Evolutionary conservation across 2,888 invertebrate genomes (phyloP).

Genomic region (Drosophila falleni): DNA sequence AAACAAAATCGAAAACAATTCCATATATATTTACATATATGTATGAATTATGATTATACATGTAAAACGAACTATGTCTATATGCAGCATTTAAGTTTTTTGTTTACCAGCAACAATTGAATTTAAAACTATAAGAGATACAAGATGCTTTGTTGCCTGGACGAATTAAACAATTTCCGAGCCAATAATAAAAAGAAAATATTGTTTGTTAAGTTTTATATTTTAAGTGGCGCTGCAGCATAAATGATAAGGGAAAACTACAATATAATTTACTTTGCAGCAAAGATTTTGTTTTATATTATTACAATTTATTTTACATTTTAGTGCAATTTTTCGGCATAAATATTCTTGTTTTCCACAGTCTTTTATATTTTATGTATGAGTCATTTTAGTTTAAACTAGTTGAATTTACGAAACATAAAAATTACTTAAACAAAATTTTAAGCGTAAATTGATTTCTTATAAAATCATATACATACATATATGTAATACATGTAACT

Average conservation of each 20-base stretch:
- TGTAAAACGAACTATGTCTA: constrained; percentile 56
- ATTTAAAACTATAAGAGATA: constrained; percentile 8
- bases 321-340: constrained; percentile 73
- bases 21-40: constrained; percentile 59
- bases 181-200: constrained; percentile 66
- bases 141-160: constrained; percentile 44
- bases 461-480: constrained; percentile 47
- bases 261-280: constrained; percentile 55
- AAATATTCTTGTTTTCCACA: constrained; percentile 47
- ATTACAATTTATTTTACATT: constrained; percentile 55
- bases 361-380: constrained; percentile 41
- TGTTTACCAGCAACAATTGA: constrained; percentile 51
- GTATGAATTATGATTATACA: constrained; percentile 51
- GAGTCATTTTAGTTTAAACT: constrained; percentile 75
- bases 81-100: constrained; percentile 73
- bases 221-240: constrained; percentile 53
- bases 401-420: constrained; percentile 67
- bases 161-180: constrained; percentile 69
- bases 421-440: constrained; percentile 61
- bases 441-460: constrained; percentile 56
- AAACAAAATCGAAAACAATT: constrained; percentile 60
- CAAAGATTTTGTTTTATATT: constrained; percentile 58
- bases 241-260: constrained; percentile 22
- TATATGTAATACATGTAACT: constrained; percentile 39
- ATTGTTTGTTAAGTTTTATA: constrained; percentile 77